Conservation (phyloP, 1,140 invertebrate species). For the Sycophaga agraensis region DNA sequence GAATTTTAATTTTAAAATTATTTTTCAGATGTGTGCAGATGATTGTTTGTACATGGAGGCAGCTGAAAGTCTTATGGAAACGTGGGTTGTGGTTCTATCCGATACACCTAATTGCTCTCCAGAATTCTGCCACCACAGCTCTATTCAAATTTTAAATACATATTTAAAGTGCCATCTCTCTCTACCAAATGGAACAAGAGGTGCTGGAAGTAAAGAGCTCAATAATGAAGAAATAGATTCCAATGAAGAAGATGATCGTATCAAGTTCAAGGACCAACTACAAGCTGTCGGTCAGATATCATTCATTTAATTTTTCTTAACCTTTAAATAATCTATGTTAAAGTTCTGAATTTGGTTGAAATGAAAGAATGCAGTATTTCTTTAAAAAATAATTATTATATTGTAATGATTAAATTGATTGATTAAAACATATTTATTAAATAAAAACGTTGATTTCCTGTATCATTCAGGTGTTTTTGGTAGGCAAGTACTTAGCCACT, state of each 20-base stretch:
- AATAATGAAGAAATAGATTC: slow-evolving; percentile 67
- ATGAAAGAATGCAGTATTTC: too few relatives aligned
- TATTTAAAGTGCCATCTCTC: slow-evolving; percentile 82
- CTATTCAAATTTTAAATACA: slow-evolving; percentile 71
- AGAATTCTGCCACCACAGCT: slow-evolving; percentile 59
- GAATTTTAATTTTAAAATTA: not conserved
- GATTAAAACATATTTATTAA: too few relatives aligned
- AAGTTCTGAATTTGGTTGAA: too few relatives aligned
- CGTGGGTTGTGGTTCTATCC: slow-evolving; percentile 72
- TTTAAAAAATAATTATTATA: too few relatives aligned
- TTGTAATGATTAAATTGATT: too few relatives aligned
- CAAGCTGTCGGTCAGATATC: slow-evolving; percentile 64
- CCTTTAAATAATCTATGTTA: too few relatives aligned
- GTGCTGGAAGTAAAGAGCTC: slow-evolving; percentile 48
- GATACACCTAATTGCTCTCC: slow-evolving; percentile 56
- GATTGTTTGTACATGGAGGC: slow-evolving; percentile 76
- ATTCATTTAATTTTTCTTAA: too few relatives aligned
- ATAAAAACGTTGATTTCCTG: too few relatives aligned
- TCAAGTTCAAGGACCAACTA: slow-evolving; percentile 70
- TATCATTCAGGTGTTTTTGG: slow-evolving; percentile 54
- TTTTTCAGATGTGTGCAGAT: slow-evolving; percentile 58
- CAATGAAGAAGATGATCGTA: slow-evolving; percentile 70
- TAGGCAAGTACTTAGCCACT: slow-evolving; percentile 58
- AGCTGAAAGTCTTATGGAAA: slow-evolving; percentile 78
- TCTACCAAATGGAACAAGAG: slow-evolving; percentile 76